Evolutionary conservation across 2,797 vertebrate genomes (phyloP), one percentile per base, ranked within the genome.

Genomic region (Vipera latastei): DNA sequence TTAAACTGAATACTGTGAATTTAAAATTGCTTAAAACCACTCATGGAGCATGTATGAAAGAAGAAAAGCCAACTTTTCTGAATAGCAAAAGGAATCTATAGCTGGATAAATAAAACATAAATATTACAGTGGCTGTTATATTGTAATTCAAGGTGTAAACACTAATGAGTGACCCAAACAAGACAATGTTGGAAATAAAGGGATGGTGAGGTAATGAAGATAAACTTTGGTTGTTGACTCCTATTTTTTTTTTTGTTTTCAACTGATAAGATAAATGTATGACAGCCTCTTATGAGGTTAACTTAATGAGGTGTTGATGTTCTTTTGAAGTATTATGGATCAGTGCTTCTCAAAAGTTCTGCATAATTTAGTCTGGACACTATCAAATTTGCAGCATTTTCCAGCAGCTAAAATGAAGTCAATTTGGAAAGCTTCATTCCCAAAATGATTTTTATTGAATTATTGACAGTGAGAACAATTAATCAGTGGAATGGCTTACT

Each of bases 371-470:
- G 28, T 69, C 53, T 86, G 89, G 92, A 57, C 93, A 92, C 95
- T 51, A 95, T 91, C 93, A 95, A 89, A 96, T 96, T 93, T 94
- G 92, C 91, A 60, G 26, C 92, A 88, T 93, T 59, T 83, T 78
- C 69, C 38, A 90, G 83, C 65, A 94, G 55, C 32, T 2, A 90
- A 92, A 96, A 93, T 95, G 95, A 94, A 94, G 96, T 95, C 73
- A 95, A 95, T 96, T 93, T 96, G 94, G 92, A 96, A 96, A 95
- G 86, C 93, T 94, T 96, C 97, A 93, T 95, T 97, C 96, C 94
- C 89, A 90, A 96, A 94, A 96, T 96, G 95, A 92, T 96, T 94
- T 96, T 97, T 97, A 97, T 96, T 96, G 96, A 96, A 96, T 96
- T 65, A 65, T 5, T 65, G 61, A 65, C 26, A 65, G 4, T 13